Evolutionary conservation across 2,113 vertebrate species (phyloP), one percentile per base, ranked within the genome.

Genomic region (Dinomys branickii): DNA sequence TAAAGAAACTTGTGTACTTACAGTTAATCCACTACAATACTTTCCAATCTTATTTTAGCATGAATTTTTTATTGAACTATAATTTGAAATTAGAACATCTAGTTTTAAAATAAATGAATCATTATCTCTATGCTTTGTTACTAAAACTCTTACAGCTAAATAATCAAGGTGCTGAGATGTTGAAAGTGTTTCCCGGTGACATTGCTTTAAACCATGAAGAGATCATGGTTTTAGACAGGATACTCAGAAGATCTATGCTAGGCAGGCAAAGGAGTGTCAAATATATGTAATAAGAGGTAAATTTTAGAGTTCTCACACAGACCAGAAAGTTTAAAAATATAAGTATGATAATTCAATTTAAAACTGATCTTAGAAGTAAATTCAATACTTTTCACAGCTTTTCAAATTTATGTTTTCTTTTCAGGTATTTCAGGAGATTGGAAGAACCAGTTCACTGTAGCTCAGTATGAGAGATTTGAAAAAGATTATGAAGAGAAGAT

Each of bases 381-480:
- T 73, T 59, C 71, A 47, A 44, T 2, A 88, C 0, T 77, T 24
- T 8, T 87, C 24, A 73, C 26, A 87, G 83, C 14, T 83, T 47
- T 92, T 63, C 1, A 28, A 33, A 11, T 54, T 94, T 94, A 77
- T 65, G 16, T 88, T 65, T 94, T 41, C 0, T 94, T 95, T 44
- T 5, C 50, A 98, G 98, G 98, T 16, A 93, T 98, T 87, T 85
- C 95, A 0, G 97, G 97, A 24, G 98, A 99, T 82, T 99, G 98
- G 98, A 98, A 98, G 84, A 99, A 98, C 84, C 96, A 98, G 2
- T 98, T 98, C 95, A 98, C 98, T 0, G 95, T 98, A 59, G 97
- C 97, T 50, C 98, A 98, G 92, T 98, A 98, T 0, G 96, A 99
- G 87, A 61, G 2, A 85, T 99, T 99, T 0, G 58, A 99, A 93